Conservation (phyloP, 1,140 invertebrate species). For the Pristionchus pacificus region DNA sequence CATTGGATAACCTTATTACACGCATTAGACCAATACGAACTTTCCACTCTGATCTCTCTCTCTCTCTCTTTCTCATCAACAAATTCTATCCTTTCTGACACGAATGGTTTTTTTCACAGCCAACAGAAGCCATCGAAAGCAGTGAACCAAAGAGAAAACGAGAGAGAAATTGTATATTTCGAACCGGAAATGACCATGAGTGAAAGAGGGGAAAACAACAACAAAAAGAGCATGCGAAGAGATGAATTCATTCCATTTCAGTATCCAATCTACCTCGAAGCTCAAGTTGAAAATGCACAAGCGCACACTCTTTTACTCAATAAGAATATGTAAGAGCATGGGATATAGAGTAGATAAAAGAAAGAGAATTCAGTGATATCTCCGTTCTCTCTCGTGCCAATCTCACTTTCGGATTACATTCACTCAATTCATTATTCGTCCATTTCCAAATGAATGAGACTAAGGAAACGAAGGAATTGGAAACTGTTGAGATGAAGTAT, state of each 20-base stretch:
- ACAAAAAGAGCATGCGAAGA: not conserved
- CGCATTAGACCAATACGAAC: no score
- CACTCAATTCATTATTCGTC: conserved; percentile 31
- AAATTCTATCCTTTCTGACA: no score
- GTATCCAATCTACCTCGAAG: conserved; percentile 15
- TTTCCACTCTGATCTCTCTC: no score
- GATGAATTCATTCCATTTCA: not conserved
- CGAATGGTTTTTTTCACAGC: no score
- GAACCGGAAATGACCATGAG: no score
- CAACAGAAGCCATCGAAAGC: no score
- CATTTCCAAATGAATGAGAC: conserved; percentile 21
- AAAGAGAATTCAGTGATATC: conserved; percentile 19
- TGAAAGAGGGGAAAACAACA: conserved; percentile 5
- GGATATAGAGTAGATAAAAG: not conserved
- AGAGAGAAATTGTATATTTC: no score
- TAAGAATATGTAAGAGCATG: conserved; percentile 12
- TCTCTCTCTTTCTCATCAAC: no score
- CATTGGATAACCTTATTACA: no score
- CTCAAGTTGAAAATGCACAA: conserved; percentile 22
- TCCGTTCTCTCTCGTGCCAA: conserved; percentile 31
- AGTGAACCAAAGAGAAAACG: no score
- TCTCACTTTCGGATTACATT: conserved; percentile 19
- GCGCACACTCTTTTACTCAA: conserved; percentile 18
- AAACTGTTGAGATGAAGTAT: not conserved
- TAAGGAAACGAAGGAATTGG: not conserved